Base-by-base conservation (phyloP, 2,888 invertebrate species). In the Andricus curvator region DNA sequence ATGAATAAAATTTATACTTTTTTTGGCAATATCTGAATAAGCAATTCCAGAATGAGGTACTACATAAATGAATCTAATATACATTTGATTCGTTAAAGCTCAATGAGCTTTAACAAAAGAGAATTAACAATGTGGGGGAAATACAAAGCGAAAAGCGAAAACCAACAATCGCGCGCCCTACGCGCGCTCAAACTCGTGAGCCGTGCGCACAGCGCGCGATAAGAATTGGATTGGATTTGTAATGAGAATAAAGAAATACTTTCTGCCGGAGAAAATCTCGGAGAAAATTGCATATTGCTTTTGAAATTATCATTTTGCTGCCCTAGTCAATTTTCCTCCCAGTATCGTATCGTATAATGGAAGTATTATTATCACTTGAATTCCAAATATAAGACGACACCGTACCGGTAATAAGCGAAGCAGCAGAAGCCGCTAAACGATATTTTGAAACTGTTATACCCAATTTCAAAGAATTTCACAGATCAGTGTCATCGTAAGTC, bases 401-500 rank as follows among this genome's bases (percentile, higher is more conserved):
- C 13, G 51, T 51, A 56, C 29, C n/a, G 70, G 70, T 51, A 51
- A 70, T 70, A 70, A 70, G 70, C 48, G 70, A 70, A 70, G 70
- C 70, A 70, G 70, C 70, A 70, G 29, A 70, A 70, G 74, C 74
- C 74, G 74, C 74, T 74, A 56, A 74, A 74, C 74, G 74, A 74
- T 74, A 74, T 74, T 74, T 74, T 74, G 51, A 74, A 74, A 74
- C 33, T 74, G 74, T 74, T 74, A 74, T 74, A 74, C 56, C 74
- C 74, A 65, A 77, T 77, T 65, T 22, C 64, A 17, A 65, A 77
- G 44, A 77, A 77, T 77, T 77, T 64, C 77, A 65, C 64, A 77
- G 64, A 77, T 77, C 77, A 77, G 64, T 64, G 77, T 65, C 64
- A 74, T 74, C 74, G 41, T 83, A 84, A 84, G 83, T 82, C 78